Evolutionary conservation across 1,140 invertebrate genomes (phyloP).

Genomic region (Drosophila obscura): DNA sequence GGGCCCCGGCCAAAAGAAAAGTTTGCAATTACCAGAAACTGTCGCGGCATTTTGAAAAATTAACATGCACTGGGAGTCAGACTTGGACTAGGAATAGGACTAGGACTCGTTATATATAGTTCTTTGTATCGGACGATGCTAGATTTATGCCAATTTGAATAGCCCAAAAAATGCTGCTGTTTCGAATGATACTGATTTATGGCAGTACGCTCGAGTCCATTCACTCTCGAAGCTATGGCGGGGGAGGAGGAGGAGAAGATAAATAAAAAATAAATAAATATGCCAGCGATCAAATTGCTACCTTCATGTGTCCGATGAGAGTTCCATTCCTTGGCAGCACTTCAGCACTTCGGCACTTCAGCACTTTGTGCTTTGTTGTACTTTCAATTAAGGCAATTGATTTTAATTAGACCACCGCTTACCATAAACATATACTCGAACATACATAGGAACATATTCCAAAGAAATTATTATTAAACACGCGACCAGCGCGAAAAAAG

Average conservation of each 20-base stretch:
- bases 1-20: constrained; percentile 38
- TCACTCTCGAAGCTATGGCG: not conserved
- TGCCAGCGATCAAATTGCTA: constrained; percentile 76
- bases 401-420: constrained; percentile 82
- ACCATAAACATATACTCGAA: constrained; percentile 45
- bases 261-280: constrained; percentile 45
- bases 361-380: constrained; percentile 54
- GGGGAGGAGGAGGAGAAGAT: not conserved
- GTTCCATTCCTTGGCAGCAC: no score
- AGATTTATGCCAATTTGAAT: constrained; percentile 79
- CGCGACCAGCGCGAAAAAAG: constrained; percentile 55
- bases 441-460: constrained; percentile 33
- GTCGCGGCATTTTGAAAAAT: constrained; percentile 79
- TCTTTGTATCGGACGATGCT: constrained; percentile 33
- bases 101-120: constrained; percentile 11
- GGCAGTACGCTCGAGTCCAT: constrained; percentile 29
- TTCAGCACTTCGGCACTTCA: not conserved
- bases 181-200: constrained; percentile 70
- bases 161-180: constrained; percentile 30
- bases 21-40: constrained; percentile 74
- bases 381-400: constrained; percentile 82
- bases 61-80: constrained; percentile 48
- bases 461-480: constrained; percentile 80
- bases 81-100: no score
- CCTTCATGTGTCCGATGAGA: constrained; percentile 63